Conservation (phyloP, 1,140 invertebrate genomes). For the Steinernema feltiae region DNA sequence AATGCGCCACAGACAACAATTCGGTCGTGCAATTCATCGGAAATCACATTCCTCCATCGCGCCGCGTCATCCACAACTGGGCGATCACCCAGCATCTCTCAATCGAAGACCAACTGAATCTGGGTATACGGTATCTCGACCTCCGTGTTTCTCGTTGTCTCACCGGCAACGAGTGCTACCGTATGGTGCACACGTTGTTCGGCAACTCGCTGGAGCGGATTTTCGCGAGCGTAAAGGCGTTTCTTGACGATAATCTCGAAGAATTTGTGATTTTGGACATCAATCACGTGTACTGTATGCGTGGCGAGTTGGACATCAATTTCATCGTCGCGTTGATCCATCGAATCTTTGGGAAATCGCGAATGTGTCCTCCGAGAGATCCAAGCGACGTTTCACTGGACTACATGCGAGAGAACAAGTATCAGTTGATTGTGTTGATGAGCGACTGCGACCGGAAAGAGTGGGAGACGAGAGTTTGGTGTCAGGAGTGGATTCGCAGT, state of each 20-base stretch:
- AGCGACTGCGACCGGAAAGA: neutral
- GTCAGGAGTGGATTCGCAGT: neutral
- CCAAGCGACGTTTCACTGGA: neutral
- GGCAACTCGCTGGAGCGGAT: neutral
- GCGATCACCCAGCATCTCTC: neutral
- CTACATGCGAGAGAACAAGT: neutral
- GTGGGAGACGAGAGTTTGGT: neutral
- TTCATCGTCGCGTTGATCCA: neutral
- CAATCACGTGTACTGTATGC: constrained; percentile 3
- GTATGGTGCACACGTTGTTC: neutral
- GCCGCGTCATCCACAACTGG: neutral
- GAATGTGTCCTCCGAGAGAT: neutral
- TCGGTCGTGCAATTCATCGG: neutral
- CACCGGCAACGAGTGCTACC: neutral
- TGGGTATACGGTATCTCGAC: neutral
- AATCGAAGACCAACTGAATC: neutral
- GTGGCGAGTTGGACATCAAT: neutral
- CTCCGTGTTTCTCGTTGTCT: neutral
- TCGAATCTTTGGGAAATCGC: neutral
- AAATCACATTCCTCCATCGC: neutral
- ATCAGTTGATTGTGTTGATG: neutral
- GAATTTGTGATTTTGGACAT: constrained; percentile 6
- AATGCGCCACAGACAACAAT: constrained; percentile 4
- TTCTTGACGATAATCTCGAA: neutral
- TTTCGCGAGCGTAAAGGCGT: neutral